Conservation (phyloP, 2,113 vertebrate species). For the Rallus limicola region DNA sequence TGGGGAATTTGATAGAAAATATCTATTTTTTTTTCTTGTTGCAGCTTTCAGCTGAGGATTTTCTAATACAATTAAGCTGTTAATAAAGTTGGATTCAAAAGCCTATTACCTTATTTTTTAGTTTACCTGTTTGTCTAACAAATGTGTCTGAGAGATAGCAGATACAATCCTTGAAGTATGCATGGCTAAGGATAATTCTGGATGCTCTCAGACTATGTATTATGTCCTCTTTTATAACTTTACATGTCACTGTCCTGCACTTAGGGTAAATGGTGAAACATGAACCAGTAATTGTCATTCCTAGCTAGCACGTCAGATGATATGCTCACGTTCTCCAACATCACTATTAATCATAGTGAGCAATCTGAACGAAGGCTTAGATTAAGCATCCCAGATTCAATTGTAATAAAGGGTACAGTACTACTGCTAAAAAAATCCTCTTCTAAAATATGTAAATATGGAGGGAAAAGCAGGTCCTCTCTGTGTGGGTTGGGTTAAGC, state of each 20-base stretch:
- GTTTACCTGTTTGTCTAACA: background rate
- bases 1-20: background rate
- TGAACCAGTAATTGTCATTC: background rate
- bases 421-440: background rate
- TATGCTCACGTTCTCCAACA: background rate
- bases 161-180: background rate
- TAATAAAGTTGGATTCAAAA: background rate
- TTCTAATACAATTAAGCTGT: background rate
- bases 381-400: background rate
- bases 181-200: background rate
- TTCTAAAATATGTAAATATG: background rate
- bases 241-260: background rate
- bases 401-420: background rate
- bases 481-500: background rate
- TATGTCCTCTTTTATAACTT: background rate
- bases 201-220: background rate
- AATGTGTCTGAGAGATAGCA: background rate
- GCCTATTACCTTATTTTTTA: background rate
- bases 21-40: background rate
- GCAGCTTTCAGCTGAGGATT: background rate
- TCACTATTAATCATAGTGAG: background rate
- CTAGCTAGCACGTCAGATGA: fast-evolving
- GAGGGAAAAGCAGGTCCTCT: background rate
- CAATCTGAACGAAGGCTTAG: background rate
- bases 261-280: background rate